Evolutionary conservation across 2,797 vertebrate genomes (phyloP), one percentile per base, ranked within the genome.

Genomic region (Telmatherina bonti): DNA sequence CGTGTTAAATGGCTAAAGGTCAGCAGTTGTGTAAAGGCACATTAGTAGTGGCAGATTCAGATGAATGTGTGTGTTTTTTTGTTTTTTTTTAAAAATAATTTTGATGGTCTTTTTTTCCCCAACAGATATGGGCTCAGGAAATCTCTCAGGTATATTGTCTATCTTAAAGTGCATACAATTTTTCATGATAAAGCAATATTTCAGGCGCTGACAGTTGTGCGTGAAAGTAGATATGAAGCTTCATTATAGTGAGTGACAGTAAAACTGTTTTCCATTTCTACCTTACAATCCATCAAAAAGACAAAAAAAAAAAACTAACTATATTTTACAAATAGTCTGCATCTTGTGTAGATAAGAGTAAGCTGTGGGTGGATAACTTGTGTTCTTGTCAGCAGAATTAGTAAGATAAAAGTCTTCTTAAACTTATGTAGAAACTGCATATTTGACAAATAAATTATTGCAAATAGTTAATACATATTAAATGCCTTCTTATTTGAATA

Each of bases 1-100:
- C 97, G 96, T 93, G 97, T 98, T 88, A 97, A 96, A 94, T 99
- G 97, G 98, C 94, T 99, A 59, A 97, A 99, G 97, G 98, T 99
- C 93, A 93, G 97, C 96, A 36, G 12, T 64, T 38, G 7, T 58
- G 12, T 55, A 1, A 36, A 33, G 5, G 1, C 3, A 8, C 1
- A 4, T 15, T 16, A 38, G 45, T 41, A 43, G 16, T 26, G n/a
- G 68, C 24, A 18, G 60, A 35, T 36, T 30, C 49, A 43, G 1
- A 36, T 16, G 11, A 58, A 55, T 8, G 36, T 36, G 2, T n/a
- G n/a, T n/a, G n/a, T n/a, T 0, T 26, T 20, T 76, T 72, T 58
- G 18, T 10, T 59, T 52, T 16, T 24, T 52, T 36, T n/a, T 67
- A 27, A 72, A 1, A 61, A 24, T 78, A 9, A 66, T 3, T 24